Conservation (phyloP, 2,888 invertebrate species). For the Molanna angustata region DNA sequence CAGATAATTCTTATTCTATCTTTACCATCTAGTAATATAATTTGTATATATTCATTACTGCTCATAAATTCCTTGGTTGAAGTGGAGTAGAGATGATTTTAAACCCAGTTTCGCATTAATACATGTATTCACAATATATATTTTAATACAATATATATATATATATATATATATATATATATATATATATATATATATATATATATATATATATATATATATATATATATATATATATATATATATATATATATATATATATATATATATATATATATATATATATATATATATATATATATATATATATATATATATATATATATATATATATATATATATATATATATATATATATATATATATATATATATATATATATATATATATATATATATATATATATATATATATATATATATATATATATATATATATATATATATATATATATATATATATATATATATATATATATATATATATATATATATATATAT, state of each 20-base stretch:
- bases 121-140: too few relatives aligned
- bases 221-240: neutral
- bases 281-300: neutral
- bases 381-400: neutral
- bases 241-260: neutral
- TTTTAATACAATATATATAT: too few relatives aligned
- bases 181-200: neutral
- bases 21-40: too few relatives aligned
- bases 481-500: too few relatives aligned
- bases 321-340: neutral
- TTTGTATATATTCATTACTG: too few relatives aligned
- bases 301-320: neutral
- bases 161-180: neutral
- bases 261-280: neutral
- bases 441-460: neutral
- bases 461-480: neutral
- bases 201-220: neutral
- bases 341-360: neutral
- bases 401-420: neutral
- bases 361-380: neutral
- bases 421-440: neutral
- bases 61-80: too few relatives aligned
- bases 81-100: too few relatives aligned
- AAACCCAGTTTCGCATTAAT: too few relatives aligned
- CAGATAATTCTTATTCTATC: too few relatives aligned